Percentiles rank a stretch among this genome's conserved stretches.
Evolutionary conservation across 2,797 vertebrate genomes (phyloP).

Genomic region (Poeciliopsis presidionis): DNA sequence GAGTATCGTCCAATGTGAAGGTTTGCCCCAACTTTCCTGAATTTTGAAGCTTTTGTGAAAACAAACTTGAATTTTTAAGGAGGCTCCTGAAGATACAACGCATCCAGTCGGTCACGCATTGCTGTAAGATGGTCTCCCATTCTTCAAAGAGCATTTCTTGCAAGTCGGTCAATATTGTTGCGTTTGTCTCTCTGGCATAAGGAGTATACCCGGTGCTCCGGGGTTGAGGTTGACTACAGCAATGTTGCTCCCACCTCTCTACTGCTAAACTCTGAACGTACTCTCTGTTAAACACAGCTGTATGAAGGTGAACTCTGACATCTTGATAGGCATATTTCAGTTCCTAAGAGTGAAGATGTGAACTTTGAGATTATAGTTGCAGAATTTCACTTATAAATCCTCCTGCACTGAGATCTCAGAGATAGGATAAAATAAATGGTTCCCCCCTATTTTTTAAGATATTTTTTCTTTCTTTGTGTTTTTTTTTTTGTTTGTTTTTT

Average conservation of each 20-base stretch:
- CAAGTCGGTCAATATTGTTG: neutral
- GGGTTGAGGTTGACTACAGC: neutral
- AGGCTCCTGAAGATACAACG: too few species aligned
- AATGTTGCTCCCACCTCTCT: neutral
- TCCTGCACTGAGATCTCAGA: neutral
- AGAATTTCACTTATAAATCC: neutral
- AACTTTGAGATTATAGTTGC: neutral
- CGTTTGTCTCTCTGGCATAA: neutral
- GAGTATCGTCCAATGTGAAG: too few species aligned
- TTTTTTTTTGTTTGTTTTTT: too few species aligned
- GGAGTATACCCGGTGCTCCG: too few species aligned
- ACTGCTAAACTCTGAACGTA: neutral
- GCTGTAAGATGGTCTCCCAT: neutral
- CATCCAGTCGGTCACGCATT: neutral
- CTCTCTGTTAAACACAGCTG: neutral
- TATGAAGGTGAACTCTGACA: neutral
- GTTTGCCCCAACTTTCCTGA: too few species aligned
- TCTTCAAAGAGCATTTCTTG: neutral
- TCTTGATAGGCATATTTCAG: neutral
- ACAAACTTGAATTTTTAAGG: too few species aligned
- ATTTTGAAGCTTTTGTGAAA: too few species aligned
- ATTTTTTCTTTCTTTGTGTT: neutral
- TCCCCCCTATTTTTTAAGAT: neutral
- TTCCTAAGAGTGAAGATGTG: neutral
- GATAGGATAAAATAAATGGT: neutral